Evolutionary conservation across 2,797 vertebrate genomes (phyloP).

Genomic region (Perdix hodgsoniae): DNA sequence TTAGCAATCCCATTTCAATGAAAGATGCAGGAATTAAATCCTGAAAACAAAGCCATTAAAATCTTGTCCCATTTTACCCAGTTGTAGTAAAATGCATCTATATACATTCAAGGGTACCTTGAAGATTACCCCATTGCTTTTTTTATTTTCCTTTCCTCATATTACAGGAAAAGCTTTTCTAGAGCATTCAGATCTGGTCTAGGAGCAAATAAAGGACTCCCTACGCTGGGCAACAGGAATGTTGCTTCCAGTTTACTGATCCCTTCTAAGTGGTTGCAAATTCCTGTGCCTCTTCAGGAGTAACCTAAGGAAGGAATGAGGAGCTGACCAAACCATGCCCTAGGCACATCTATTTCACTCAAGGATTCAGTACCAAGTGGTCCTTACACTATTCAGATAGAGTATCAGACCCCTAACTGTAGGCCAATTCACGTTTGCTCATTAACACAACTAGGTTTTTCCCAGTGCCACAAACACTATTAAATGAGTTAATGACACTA

Average conservation of each 20-base stretch:
- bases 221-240: constrained; percentile 9
- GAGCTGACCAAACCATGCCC: not conserved
- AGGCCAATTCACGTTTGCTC: not conserved
- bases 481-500: not conserved
- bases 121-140: not conserved
- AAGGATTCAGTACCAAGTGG: not conserved
- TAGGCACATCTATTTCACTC: not conserved
- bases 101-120: not conserved
- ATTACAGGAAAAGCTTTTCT: not conserved
- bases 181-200: not conserved
- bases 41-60: constrained; percentile 3
- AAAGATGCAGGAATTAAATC: not conserved
- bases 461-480: not conserved
- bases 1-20: not conserved
- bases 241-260: not conserved
- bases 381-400: not conserved
- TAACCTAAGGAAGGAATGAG: not conserved
- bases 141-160: not conserved
- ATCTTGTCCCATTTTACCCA: constrained; percentile 51
- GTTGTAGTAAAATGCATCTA: not conserved
- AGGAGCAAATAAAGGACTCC: constrained; percentile 12
- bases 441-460: not conserved
- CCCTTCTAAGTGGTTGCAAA: not conserved
- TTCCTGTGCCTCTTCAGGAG: not conserved
- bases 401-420: not conserved